These are phyloP conservation scores for Neelides sp. DNA, from an alignment of 1,140 invertebrate species.

Conservation along the genomic window DNA sequence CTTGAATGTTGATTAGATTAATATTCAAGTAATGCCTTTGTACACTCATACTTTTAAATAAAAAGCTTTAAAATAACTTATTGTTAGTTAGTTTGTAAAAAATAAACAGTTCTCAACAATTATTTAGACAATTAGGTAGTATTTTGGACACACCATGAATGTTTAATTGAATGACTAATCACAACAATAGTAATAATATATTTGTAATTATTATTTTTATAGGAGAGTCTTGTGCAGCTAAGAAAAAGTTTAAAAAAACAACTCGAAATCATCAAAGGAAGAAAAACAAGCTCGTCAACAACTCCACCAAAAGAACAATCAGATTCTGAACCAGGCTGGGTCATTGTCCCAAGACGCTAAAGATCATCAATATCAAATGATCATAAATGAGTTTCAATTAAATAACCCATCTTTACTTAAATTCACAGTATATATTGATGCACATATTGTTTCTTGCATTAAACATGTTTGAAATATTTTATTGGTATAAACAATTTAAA, in stretches of 20 bases:
- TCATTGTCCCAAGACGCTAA: slow-evolving; percentile 19
- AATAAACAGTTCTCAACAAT: no score
- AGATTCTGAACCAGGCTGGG: slow-evolving; percentile 26
- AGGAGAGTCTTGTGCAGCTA: slow-evolving; percentile 50
- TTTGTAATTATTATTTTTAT: slow-evolving; percentile 23
- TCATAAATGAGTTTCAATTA: not conserved
- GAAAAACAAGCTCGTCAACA: slow-evolving; percentile 9
- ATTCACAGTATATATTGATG: not conserved
- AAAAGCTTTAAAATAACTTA: no score
- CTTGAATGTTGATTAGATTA: not conserved
- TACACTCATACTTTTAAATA: not conserved
- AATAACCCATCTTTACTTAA: not conserved
- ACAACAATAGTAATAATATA: no score
- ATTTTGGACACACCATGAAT: no score
- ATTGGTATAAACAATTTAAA: not conserved
- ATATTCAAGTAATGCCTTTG: not conserved
- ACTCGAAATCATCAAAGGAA: slow-evolving; percentile 41
- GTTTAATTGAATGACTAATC: no score
- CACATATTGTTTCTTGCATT: not conserved
- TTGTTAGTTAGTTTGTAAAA: no score
- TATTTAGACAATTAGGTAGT: no score
- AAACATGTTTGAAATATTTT: not conserved
- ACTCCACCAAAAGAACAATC: slow-evolving; percentile 1
- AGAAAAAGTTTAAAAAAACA: slow-evolving; percentile 51
- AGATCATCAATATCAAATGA: no score